Conservation (phyloP, 2,888 invertebrate species). For the Synanthedon myopaeformis region DNA sequence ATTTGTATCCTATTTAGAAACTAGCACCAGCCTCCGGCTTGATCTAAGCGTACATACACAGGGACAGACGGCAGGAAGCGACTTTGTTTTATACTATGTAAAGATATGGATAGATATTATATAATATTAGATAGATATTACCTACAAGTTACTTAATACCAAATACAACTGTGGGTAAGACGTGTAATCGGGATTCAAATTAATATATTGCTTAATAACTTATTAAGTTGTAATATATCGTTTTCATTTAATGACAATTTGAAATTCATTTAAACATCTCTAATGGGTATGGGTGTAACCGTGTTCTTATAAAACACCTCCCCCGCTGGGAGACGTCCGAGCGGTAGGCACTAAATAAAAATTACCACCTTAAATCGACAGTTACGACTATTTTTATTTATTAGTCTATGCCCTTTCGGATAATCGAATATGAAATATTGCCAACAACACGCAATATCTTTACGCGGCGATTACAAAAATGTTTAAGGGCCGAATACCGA, state of each 20-base stretch:
- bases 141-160: no score
- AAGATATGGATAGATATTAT: no score
- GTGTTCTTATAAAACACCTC: slow-evolving; percentile 2
- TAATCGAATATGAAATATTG: neutral
- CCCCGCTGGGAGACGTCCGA: slow-evolving; percentile 5
- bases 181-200: no score
- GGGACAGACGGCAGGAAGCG: no score
- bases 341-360: slow-evolving; percentile 7
- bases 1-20: no score
- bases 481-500: no score
- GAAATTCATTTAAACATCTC: neutral
- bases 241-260: neutral
- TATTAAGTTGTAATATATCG: neutral
- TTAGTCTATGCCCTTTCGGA: slow-evolving; percentile 3
- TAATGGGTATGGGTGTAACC: slow-evolving; percentile 1
- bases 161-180: no score
- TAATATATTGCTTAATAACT: neutral
- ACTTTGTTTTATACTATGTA: no score
- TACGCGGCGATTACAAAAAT: no score
- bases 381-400: slow-evolving; percentile 9
- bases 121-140: no score
- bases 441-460: neutral
- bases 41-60: no score
- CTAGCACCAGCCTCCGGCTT: no score
- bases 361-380: slow-evolving; percentile 6